Percentiles rank a stretch among this genome's conserved stretches.
These are phyloP conservation scores for Nipponia nippon DNA, from an alignment of 2,113 vertebrate genomes.

Conservation along the genomic window DNA sequence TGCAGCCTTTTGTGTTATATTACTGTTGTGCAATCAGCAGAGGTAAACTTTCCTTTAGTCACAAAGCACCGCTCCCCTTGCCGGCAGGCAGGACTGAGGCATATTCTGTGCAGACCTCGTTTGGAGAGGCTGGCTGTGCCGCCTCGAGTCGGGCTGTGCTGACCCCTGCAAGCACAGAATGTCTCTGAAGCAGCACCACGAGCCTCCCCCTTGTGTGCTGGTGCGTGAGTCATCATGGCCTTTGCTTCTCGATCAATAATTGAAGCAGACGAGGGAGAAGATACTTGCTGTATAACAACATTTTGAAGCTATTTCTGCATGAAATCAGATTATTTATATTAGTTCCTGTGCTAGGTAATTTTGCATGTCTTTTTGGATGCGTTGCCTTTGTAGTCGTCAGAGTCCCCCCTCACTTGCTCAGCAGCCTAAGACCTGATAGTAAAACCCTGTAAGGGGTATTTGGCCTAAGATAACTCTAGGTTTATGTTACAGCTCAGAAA, in stretches of 20 bases:
- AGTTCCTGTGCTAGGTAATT: background rate
- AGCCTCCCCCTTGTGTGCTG: background rate
- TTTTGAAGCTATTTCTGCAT: background rate
- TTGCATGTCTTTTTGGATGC: background rate
- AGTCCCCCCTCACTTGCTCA: background rate
- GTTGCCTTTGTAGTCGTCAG: rapidly evolving
- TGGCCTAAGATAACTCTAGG: background rate
- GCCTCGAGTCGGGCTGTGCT: background rate
- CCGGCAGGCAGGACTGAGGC: background rate
- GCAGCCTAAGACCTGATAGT: background rate
- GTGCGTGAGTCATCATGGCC: background rate
- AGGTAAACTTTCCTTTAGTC: background rate
- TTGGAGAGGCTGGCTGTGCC: background rate
- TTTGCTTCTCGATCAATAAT: background rate
- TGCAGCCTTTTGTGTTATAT: background rate
- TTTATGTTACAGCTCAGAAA: background rate
- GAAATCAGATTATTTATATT: background rate
- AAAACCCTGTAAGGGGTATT: background rate
- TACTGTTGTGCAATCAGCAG: background rate
- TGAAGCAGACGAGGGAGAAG: background rate
- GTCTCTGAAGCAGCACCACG: background rate
- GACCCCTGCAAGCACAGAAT: background rate
- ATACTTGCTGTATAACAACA: background rate
- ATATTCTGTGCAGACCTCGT: background rate
- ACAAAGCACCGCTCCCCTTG: background rate